Evolutionary conservation across 2,113 vertebrate genomes (phyloP), one percentile per base, ranked within the genome.

Genomic region (Serilophus lunatus): DNA sequence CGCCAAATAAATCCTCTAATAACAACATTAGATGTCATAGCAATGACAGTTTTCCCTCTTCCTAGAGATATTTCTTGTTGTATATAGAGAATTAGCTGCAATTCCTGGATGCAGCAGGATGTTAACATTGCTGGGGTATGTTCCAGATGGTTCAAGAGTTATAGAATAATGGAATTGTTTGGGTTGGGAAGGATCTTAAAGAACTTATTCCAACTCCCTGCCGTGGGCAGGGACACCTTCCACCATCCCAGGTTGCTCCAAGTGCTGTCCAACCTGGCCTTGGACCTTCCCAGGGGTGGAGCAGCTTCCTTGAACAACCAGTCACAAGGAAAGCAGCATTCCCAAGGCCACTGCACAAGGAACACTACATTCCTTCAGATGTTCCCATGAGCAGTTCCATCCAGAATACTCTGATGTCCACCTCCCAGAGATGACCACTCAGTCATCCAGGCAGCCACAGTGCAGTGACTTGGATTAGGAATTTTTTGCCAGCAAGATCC

Each of bases 241-340:
- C 53, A 38, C 38, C 25, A 1, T 3, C 6, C 60, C 45, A 66
- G 33, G 33, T 1, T 13, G 36, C 60, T 74, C 23, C 28, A 66
- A 59, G 10, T 26, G 18, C 4, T 0, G 0, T 29, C 23, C 18
- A 59, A 1, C 20, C 36, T 28, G 44, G 13, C 16, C 13, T 17
- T 3, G 38, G 33, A 8, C 33, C 20, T 12, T 60, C 7, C 15
- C 69, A 74, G 68, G 44, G 36, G 28, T 51, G 53, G 24, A 14
- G 24, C 24, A 80, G 13, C 13, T 79, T 5, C 57, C 35, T 11
- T 53, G 69, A 23, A 22, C 38, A 42, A 22, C 18, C 61, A 31
- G 38, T 12, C 38, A 63, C 26, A 29, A 18, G 18, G 63, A 42
- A 28, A 53, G 44, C 42, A 94, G 18, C 45, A 20, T 60, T 81